Evolutionary conservation across 1,140 invertebrate species (phyloP).

Genomic region (Calephelis nemesis): DNA sequence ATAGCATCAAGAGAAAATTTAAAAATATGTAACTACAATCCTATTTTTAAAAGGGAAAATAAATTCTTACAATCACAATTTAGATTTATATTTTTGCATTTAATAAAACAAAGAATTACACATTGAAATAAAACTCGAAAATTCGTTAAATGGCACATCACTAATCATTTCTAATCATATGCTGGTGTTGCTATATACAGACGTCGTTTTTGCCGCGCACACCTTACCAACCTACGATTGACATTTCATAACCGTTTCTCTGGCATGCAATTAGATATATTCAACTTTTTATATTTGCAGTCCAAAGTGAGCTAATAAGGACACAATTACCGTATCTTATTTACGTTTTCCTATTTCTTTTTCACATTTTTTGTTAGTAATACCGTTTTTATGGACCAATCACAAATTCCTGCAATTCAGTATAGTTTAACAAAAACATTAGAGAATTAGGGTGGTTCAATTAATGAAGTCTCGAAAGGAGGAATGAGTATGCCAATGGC

Average conservation of each 20-base stretch:
- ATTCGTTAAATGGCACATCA: not conserved
- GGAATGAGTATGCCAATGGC: no score
- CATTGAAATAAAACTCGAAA: not conserved
- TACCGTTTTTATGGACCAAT: no score
- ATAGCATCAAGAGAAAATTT: no score
- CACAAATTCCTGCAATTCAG: no score
- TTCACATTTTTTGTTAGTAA: not conserved
- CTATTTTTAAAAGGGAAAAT: no score
- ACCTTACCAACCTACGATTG: conserved; percentile 10
- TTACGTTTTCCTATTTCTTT: conserved; percentile 12
- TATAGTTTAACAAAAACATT: no score
- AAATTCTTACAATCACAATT: no score
- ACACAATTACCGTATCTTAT: conserved; percentile 12
- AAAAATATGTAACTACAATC: no score
- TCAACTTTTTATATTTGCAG: not conserved
- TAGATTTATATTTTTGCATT: no score
- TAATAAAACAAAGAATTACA: not conserved
- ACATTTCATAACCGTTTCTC: conserved; percentile 14
- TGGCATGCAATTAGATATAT: conserved; percentile 11
- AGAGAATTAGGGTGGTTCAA: no score
- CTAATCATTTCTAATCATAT: not conserved
- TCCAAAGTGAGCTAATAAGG: conserved; percentile 8
- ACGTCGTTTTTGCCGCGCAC: not conserved
- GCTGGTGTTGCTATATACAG: conserved; percentile 1
- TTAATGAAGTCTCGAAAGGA: no score